Evolutionary conservation across 2,888 invertebrate genomes (phyloP), one percentile per base, ranked within the genome.

Genomic region (Andricus curvator): DNA sequence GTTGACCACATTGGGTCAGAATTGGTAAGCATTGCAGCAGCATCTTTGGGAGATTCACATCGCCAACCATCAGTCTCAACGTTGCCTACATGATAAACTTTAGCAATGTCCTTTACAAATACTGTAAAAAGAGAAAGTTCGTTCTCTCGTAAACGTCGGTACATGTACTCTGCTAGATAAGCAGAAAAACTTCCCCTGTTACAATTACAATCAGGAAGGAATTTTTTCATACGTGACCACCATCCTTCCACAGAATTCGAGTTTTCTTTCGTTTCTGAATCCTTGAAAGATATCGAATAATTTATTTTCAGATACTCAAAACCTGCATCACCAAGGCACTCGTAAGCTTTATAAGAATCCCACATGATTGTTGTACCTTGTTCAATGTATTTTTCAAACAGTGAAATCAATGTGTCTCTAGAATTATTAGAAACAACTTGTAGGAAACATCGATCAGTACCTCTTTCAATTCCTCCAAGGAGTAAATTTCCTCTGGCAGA

Each of bases 141-240:
- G 4, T 70, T 41, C 2, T 48, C 37, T 25, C 70, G 48, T 56
- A 79, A 70, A 64, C 77, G 60, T 56, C 80, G 22, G 33, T 82
- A 82, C 78, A 80, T 82, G 25, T 80, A 82, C n/a, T 82, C 80
- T 2, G 65, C 48, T 25, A 80, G 80, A 67, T 82, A 82, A 1
- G 82, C 80, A 15, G 62, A 56, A 48, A 83, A 81, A 78, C 78
- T 80, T 11, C 62, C 65, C 2, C 29, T 62, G 66, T 65, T 78
- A 5, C 77, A 78, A 77, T 79, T 79, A n/a, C 17, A 56, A 22
- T 68, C 78, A 6, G 67, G 56, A 56, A 80, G 70, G 25, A 62
- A 78, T 6, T 80, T 68, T 66, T 81, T 81, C 9, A 81, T 77
- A 48, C 81, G 76, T 2, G 81, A 80, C 83, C 80, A 83, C 78